Conservation (phyloP, 2,888 invertebrate species). For the Lucinisca nassula region DNA sequence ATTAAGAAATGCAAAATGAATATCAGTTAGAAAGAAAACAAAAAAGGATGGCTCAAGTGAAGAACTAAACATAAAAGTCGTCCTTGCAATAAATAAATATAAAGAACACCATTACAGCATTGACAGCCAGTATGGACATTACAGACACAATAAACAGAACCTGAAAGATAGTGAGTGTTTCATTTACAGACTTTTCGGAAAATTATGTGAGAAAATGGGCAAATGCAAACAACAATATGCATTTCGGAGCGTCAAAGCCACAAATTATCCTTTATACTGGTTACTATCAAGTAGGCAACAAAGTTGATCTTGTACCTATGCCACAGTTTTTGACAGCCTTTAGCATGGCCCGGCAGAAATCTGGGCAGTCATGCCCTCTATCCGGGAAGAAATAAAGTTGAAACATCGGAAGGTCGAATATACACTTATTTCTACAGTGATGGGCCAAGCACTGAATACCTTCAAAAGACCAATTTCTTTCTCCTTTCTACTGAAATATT, state of each 20-base stretch:
- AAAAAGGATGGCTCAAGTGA: not conserved
- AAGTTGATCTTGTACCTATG: slow-evolving; percentile 57
- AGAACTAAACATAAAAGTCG: slow-evolving; percentile 21
- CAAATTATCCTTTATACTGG: slow-evolving; percentile 87
- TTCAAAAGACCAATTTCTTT: slow-evolving; percentile 86
- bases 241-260: slow-evolving; percentile 84
- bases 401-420: slow-evolving; percentile 44
- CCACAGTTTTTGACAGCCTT: slow-evolving; percentile 82
- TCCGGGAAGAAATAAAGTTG: slow-evolving; percentile 53
- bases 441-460: slow-evolving; percentile 85
- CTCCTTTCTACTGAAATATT: slow-evolving; percentile 67
- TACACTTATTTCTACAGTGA: slow-evolving; percentile 69
- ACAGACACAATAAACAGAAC: not conserved
- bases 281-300: slow-evolving; percentile 75
- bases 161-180: slow-evolving; percentile 37
- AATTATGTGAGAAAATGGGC: slow-evolving; percentile 84
- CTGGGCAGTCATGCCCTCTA: slow-evolving; percentile 86
- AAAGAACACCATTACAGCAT: slow-evolving; percentile 32
- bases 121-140: slow-evolving; percentile 6
- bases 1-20: not conserved
- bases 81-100: not conserved
- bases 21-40: slow-evolving; percentile 10
- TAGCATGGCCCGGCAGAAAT: slow-evolving; percentile 85
- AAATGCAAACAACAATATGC: slow-evolving; percentile 84
- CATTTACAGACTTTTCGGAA: slow-evolving; percentile 85